A percentile compares a stretch with the other conserved stretches of the same genome.
These are phyloP conservation scores for Trachemys scripta DNA, from an alignment of 2,113 vertebrate genomes.

Conservation along the genomic window DNA sequence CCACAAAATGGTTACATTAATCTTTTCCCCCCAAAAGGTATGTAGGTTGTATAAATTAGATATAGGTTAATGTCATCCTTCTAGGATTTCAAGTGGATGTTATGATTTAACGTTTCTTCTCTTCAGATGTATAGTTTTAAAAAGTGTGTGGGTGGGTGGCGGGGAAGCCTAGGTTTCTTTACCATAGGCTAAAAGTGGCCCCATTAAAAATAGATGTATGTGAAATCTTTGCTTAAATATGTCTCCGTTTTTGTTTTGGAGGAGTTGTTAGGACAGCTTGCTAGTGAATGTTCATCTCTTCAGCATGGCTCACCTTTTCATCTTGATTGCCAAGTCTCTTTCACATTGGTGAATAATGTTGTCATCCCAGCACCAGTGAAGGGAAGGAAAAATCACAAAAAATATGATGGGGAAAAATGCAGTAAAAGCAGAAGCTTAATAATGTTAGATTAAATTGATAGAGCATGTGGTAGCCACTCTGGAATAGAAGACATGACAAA, in stretches of 20 bases:
- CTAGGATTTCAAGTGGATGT: background rate
- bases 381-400: background rate
- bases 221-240: constrained; percentile 3
- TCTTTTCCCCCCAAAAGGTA: background rate
- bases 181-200: background rate
- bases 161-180: background rate
- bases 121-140: background rate
- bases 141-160: background rate
- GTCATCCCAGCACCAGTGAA: background rate
- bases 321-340: background rate
- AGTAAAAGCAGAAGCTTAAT: background rate
- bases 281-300: background rate
- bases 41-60: background rate
- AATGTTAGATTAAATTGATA: background rate
- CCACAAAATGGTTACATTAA: background rate
- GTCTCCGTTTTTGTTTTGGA: constrained; percentile 18
- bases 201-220: constrained; percentile 19
- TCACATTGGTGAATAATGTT: background rate
- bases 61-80: background rate
- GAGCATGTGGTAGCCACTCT: background rate
- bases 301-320: background rate
- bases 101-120: background rate
- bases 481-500: background rate
- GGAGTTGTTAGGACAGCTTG: background rate
- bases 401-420: background rate